These are phyloP conservation scores for Esperia sulphurella DNA, from an alignment of 2,888 invertebrate species.

Conservation along the genomic window DNA sequence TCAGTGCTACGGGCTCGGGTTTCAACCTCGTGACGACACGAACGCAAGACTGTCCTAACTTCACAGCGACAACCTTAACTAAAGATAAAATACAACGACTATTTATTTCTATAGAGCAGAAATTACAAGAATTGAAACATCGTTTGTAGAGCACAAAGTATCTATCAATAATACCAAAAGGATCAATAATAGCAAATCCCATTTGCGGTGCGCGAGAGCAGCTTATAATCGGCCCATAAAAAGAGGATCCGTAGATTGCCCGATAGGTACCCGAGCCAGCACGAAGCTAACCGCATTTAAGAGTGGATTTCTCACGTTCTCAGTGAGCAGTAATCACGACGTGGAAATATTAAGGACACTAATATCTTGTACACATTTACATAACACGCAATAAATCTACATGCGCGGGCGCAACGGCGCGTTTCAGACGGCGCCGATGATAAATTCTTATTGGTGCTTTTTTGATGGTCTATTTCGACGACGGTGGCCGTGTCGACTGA, in stretches of 20 bases:
- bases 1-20: no score
- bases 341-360: slow-evolving; percentile 74
- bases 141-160: not conserved
- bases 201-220: slow-evolving; percentile 25
- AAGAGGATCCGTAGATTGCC: slow-evolving; percentile 52
- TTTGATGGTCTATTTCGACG: slow-evolving; percentile 55
- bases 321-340: slow-evolving; percentile 64
- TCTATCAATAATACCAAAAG: not conserved
- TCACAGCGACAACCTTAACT: no score
- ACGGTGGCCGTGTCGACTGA: slow-evolving; percentile 26
- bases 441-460: slow-evolving; percentile 62
- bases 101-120: not conserved
- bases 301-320: slow-evolving; percentile 54
- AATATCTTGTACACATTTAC: slow-evolving; percentile 74
- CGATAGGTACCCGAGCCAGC: slow-evolving; percentile 42
- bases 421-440: slow-evolving; percentile 59
- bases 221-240: slow-evolving; percentile 40
- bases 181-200: slow-evolving; percentile 14
- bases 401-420: slow-evolving; percentile 41
- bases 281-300: slow-evolving; percentile 32
- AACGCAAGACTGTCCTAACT: no score
- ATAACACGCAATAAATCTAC: slow-evolving; percentile 72
- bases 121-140: not conserved
- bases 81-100: no score
- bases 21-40: no score